These are phyloP conservation scores for Microcebus jonahi DNA, from an alignment of 2,113 vertebrate genomes.

Conservation along the genomic window DNA sequence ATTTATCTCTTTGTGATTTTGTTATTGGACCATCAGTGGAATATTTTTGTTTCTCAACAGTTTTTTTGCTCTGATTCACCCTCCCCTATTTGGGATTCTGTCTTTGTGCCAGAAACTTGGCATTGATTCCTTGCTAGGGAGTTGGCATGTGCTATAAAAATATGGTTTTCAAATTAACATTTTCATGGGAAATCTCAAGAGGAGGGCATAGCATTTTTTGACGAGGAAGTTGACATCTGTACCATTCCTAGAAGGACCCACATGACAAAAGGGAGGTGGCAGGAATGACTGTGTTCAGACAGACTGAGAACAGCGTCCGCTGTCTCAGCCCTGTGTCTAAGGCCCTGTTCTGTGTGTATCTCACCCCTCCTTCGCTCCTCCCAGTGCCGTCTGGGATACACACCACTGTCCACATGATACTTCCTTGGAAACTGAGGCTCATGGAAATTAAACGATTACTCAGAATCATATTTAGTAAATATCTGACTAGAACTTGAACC, in stretches of 20 bases:
- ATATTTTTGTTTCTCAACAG: conserved; percentile 77
- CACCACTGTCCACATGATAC: not conserved
- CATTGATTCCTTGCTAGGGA: conserved; percentile 73
- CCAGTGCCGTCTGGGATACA: not conserved
- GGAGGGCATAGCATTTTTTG: not conserved
- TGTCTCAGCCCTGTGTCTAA: fast-evolving
- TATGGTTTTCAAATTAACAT: conserved; percentile 71
- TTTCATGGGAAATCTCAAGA: conserved; percentile 58
- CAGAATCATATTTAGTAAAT: not conserved
- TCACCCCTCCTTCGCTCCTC: not conserved
- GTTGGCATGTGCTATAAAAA: conserved; percentile 50
- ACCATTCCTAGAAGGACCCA: not conserved
- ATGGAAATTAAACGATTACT: not conserved
- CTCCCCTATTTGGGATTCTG: conserved; percentile 61
- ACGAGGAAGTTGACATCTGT: not conserved
- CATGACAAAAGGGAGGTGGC: not conserved
- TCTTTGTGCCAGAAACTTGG: conserved; percentile 68
- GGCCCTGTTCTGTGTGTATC: fast-evolving
- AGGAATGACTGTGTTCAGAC: not conserved
- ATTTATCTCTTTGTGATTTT: conserved; percentile 86
- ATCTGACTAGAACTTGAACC: not conserved
- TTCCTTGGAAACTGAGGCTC: not conserved
- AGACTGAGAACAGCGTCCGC: fast-evolving
- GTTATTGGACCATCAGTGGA: conserved; percentile 77
- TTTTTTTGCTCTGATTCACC: conserved; percentile 76